Base-by-base conservation (phyloP, 2,888 invertebrate species). In the Dasypogon diadema region DNA sequence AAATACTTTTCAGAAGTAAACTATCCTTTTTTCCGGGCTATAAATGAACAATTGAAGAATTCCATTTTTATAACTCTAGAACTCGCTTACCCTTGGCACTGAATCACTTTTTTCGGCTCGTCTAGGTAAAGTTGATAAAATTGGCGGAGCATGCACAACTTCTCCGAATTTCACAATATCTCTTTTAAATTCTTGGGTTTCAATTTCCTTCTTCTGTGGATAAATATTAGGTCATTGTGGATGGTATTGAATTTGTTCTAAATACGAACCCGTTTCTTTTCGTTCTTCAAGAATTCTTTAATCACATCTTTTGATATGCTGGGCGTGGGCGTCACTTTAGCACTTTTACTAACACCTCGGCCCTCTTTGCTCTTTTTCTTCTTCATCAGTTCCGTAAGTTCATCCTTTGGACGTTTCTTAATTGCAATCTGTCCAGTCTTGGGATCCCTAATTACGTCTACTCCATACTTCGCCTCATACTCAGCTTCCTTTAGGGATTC, bases 101-200 rank as follows among this genome's bases (percentile, higher is more conserved):
- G 83, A 84, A 75, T 84, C 84, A 60, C 80, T 81, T 70, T 85
- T 86, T 58, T 82, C 81, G 51, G 87, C 88, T 80, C 87, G 88
- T 75, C 87, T 87, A 1, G 91, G 90, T 65, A 85, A 83, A 2
- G 86, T 83, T 48, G 83, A 85, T 46, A 94, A 86, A 70, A 88
- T 84, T 34, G 95, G 94, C 74, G 95, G 94, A 68, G 89, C 92
- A 84, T 92, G 91, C 2, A 88, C 91, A 65, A 91, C 88, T 82
- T 94, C 94, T 0, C 94, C 94, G 86, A 95, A 95, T 81, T 88
- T 83, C 21, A 95, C 87, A 58, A 88, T 86, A 84, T 95, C 95
- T 80, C 87, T 87, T 77, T 85, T 85, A 81, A 89, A 89, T 68
- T 90, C 89, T 42, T 87, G 85, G 1, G 82, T 79, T 74, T 83